A percentile compares a stretch with the other conserved stretches of the same genome.
These are phyloP conservation scores for Diplolepis rosae DNA, from an alignment of 2,888 invertebrate species.

Conservation along the genomic window DNA sequence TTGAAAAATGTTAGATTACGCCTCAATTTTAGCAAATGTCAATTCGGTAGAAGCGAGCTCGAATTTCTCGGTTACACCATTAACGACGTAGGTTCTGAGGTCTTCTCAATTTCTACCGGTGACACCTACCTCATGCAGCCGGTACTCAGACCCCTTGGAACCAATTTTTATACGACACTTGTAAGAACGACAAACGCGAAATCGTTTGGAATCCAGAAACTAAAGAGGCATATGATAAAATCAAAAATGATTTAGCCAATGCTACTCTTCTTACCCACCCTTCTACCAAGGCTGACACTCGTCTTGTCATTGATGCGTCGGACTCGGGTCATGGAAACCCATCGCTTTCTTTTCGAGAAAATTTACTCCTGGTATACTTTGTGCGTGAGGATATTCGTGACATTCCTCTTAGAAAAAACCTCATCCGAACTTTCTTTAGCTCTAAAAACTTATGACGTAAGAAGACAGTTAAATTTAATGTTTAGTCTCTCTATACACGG, in stretches of 20 bases:
- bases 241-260: slow-evolving; percentile 34
- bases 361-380: too few species aligned
- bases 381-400: too few species aligned
- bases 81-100: slow-evolving; percentile 27
- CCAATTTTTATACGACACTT: too few species aligned
- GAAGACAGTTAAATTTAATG: too few species aligned
- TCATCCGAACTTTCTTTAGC: too few species aligned
- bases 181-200: slow-evolving; percentile 40
- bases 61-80: slow-evolving; percentile 40
- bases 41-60: slow-evolving; percentile 21
- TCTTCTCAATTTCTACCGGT: slow-evolving; percentile 24
- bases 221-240: slow-evolving; percentile 42
- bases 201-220: slow-evolving; percentile 44
- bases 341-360: too few species aligned
- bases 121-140: slow-evolving; percentile 37
- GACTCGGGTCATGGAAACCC: too few species aligned
- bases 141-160: slow-evolving; percentile 36
- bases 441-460: too few species aligned
- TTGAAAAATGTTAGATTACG: slow-evolving; percentile 34
- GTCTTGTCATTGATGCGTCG: too few species aligned
- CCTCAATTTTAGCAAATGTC: slow-evolving; percentile 36
- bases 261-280: slow-evolving; percentile 35
- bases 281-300: too few species aligned
- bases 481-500: too few species aligned
- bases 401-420: too few species aligned